These are phyloP conservation scores for Premnoplex brunnescens DNA, from an alignment of 2,797 vertebrate species.

Conservation along the genomic window DNA sequence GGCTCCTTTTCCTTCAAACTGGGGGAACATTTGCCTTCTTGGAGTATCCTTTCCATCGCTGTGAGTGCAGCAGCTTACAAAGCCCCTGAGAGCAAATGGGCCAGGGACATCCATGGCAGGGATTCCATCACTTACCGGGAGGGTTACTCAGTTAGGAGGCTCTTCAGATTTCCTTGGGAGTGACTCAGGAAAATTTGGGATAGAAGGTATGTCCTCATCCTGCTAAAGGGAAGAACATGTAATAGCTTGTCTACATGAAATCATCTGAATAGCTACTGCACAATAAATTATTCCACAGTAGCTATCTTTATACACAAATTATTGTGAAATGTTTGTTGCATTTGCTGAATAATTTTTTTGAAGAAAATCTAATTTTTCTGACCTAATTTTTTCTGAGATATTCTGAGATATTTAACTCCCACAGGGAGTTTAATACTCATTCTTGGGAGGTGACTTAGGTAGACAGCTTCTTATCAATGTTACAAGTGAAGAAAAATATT, in stretches of 20 bases:
- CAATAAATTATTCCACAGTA: background rate
- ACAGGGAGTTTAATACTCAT: background rate
- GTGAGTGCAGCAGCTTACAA: background rate
- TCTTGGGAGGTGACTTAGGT: background rate
- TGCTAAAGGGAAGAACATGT: background rate
- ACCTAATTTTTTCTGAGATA: background rate
- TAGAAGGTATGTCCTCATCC: background rate
- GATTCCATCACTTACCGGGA: background rate
- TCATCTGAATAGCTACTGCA: background rate
- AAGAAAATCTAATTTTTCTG: background rate
- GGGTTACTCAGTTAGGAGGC: background rate
- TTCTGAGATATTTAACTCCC: too few relatives aligned
- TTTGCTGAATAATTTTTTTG: background rate
- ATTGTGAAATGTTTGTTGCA: background rate
- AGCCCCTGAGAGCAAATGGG: background rate
- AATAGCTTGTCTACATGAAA: background rate
- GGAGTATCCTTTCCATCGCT: background rate
- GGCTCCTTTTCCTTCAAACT: background rate
- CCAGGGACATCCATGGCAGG: background rate
- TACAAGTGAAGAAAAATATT: background rate
- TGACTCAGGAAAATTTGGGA: background rate
- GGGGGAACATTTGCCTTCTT: background rate
- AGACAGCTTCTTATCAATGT: background rate
- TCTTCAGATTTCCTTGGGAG: background rate
- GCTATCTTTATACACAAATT: background rate